phyloP scores from a whole-genome alignment of 2,797 vertebrate species.

The Serranus cabrilla region DNA sequence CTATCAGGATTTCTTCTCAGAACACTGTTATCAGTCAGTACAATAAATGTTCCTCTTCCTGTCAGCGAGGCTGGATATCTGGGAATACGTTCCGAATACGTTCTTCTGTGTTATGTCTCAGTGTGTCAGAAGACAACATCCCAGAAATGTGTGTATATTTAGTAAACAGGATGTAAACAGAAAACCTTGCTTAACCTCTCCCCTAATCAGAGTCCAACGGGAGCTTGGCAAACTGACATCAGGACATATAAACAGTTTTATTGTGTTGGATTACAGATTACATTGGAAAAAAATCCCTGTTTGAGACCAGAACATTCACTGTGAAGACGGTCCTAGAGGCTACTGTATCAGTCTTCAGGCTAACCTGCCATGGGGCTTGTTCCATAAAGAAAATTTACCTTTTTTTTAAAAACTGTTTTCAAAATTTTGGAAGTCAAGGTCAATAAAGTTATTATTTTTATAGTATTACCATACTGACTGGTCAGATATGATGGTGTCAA shows the following conservation, averaged over 20 bases:
- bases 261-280: not conserved
- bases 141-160: conserved; percentile 10
- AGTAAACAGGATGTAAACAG: conserved; percentile 20
- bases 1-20: not conserved
- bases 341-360: not conserved
- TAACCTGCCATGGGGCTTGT: not conserved
- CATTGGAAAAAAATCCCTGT: not conserved
- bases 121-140: not conserved
- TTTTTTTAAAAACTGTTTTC: too few species aligned
- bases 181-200: not conserved
- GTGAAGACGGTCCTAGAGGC: not conserved
- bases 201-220: not conserved
- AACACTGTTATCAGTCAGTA: conserved; percentile 37
- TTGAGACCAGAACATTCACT: not conserved
- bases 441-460: too few species aligned
- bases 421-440: too few species aligned
- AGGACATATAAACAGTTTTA: too few species aligned
- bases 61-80: conserved; percentile 4
- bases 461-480: too few species aligned
- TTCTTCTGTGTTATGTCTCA: not conserved
- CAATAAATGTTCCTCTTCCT: conserved; percentile 10
- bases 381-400: too few species aligned
- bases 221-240: not conserved
- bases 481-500: too few species aligned
- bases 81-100: not conserved